phyloP scores from a whole-genome alignment of 2,888 invertebrate genomes.

The Norana najaformis region DNA sequence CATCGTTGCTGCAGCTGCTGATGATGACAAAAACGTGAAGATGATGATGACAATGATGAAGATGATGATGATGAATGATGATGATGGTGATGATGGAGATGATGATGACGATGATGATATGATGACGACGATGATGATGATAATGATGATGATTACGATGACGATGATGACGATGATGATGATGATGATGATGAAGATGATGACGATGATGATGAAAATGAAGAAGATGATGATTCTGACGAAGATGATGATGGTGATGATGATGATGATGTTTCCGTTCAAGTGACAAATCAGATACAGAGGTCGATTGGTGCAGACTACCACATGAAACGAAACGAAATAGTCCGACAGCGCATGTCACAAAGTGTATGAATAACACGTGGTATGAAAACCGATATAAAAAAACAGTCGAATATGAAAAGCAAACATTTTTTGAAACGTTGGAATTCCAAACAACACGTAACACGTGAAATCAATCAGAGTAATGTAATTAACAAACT shows the following conservation, averaged over 20 bases:
- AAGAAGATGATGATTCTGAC: not conserved
- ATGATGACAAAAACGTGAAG: no score
- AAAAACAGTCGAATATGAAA: not conserved
- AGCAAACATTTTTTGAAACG: not conserved
- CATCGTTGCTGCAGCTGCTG: not conserved
- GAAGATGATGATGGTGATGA: not conserved
- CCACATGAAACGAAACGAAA: no score
- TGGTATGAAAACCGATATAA: no score
- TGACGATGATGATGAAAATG: not conserved
- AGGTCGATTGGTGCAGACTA: no score
- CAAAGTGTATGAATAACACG: not conserved
- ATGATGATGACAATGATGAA: not conserved
- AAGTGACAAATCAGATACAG: not conserved
- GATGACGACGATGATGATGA: not conserved
- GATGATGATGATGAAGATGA: conserved; percentile 8
- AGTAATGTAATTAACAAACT: not conserved
- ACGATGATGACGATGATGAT: not conserved
- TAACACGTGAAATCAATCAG: not conserved
- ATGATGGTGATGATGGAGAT: not conserved
- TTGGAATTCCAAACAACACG: not conserved
- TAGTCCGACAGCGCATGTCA: no score
- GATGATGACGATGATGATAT: not conserved
- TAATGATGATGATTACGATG: conserved; percentile 15
- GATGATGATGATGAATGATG: not conserved
- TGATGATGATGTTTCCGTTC: no score